phyloP scores from a whole-genome alignment of 2,888 invertebrate species.

The Lypha dubia region DNA sequence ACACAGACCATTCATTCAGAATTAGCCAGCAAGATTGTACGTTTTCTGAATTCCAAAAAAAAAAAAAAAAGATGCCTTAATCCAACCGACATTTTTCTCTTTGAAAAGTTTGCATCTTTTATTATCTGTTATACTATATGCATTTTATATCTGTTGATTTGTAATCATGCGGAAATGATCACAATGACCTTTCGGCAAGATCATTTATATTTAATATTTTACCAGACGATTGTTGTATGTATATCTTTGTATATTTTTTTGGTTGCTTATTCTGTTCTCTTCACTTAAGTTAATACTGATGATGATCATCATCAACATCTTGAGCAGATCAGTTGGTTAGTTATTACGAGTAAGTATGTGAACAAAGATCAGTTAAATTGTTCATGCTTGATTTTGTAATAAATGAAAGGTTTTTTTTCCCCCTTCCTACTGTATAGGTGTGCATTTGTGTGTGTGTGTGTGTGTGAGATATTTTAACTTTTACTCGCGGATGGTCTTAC shows the following conservation, averaged over 20 bases:
- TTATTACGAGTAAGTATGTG: conserved; percentile 34
- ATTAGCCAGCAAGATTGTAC: too few relatives aligned
- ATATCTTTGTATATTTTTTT: conserved; percentile 26
- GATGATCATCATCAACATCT: conserved; percentile 39
- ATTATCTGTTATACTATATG: conserved; percentile 32
- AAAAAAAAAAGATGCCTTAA: too few relatives aligned
- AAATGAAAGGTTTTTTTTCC: conserved; percentile 43
- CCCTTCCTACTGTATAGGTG: neutral
- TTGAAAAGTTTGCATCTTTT: neutral
- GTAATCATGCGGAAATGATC: conserved; percentile 82
- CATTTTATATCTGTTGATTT: conserved; percentile 66
- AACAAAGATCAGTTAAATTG: conserved; percentile 57
- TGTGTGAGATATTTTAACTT: conserved; percentile 54
- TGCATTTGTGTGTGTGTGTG: neutral
- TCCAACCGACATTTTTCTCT: neutral
- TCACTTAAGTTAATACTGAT: conserved; percentile 27
- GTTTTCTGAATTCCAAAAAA: too few relatives aligned
- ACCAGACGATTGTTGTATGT: conserved; percentile 60
- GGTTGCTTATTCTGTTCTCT: conserved; percentile 36
- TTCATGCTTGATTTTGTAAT: conserved; percentile 53
- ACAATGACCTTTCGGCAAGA: conserved; percentile 81
- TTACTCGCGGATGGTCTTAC: conserved; percentile 35
- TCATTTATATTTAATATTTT: conserved; percentile 71
- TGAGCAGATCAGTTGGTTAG: conserved; percentile 33
- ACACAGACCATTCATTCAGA: neutral